A percentile compares a stretch with the other conserved stretches of the same genome.
These are phyloP conservation scores for Metridium senile DNA, from an alignment of 92 coral and sea anemone genomes.

Conservation along the genomic window DNA sequence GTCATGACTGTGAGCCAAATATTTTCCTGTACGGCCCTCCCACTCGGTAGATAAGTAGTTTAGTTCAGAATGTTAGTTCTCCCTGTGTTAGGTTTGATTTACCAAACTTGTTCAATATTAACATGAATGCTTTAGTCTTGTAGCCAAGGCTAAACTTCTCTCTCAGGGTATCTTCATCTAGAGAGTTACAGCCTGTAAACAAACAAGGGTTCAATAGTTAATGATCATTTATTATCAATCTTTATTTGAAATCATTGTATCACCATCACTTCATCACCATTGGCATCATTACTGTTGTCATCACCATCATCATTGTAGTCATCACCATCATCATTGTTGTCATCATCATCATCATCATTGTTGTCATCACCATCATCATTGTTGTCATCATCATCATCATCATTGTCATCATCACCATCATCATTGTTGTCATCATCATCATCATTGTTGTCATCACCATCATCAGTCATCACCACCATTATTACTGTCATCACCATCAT, in stretches of 20 bases:
- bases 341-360: neutral
- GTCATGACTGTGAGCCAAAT: too few species aligned
- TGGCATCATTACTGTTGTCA: neutral
- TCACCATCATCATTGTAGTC: neutral
- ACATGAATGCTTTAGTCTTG: slow-evolving; percentile 77
- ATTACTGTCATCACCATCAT: neutral
- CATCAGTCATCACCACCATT: neutral
- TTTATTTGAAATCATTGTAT: too few species aligned
- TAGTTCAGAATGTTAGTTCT: slow-evolving; percentile 36
- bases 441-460: neutral
- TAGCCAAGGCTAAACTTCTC: slow-evolving; percentile 59
- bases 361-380: neutral
- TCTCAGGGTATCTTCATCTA: slow-evolving; percentile 65
- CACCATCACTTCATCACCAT: neutral
- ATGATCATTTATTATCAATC: too few species aligned
- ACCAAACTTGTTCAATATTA: slow-evolving; percentile 63
- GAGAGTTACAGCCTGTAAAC: slow-evolving; percentile 2
- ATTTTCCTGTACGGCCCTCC: too few species aligned
- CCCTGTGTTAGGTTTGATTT: slow-evolving; percentile 61
- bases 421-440: neutral
- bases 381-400: neutral
- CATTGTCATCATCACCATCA: neutral
- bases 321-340: neutral
- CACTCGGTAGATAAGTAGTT: neutral
- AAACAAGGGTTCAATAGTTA: too few species aligned